Evolutionary conservation across 1,140 invertebrate genomes (phyloP), one percentile per base, ranked within the genome.

Genomic region (Meloidogyne chitwoodi): DNA sequence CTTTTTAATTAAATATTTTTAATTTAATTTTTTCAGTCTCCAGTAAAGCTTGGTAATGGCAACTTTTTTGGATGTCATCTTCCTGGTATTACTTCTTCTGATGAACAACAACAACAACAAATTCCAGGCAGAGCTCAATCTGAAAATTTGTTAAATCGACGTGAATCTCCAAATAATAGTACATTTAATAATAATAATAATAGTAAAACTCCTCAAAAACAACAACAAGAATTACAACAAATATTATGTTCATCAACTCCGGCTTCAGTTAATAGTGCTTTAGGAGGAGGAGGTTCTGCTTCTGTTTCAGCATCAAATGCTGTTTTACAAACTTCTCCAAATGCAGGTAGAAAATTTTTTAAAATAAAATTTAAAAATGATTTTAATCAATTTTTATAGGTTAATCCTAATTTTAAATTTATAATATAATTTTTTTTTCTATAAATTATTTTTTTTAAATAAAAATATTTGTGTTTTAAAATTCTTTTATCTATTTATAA

Each of bases 171-270:
- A 44, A 64, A 31, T 64, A 64, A 4, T 64, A 31, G 2, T 26
- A 22, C 22, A 26, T 2, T 6, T 6, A 22, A 63, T 6, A 22
- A 63, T 6, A 26, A 22, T 10, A 31, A 64, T 26, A 24, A 26
- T 12, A 71, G 26, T 6, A 27, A 71, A n/a, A 61, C 69, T 14
- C 69, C 69, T n/a, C 24, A 24, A 11, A 27, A 61, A 22, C 31
- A 44, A 44, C 69, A 61, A 44, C 44, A 61, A 61, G 69, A 29
- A 26, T 38, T 38, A 38, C 38, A 44, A 29, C 48, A 71, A 61
- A 26, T 71, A 19, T 71, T 61, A 11, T 29, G 48, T 19, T 71
- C 69, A n/a, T 71, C 69, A 12, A 71, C 69, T 44, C 69, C 69
- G 3, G 69, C 44, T 19, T n/a, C 26, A 8, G 34, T 38, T 38